Conservation (phyloP, 2,888 invertebrate genomes). For the Physocephala rufipes region DNA sequence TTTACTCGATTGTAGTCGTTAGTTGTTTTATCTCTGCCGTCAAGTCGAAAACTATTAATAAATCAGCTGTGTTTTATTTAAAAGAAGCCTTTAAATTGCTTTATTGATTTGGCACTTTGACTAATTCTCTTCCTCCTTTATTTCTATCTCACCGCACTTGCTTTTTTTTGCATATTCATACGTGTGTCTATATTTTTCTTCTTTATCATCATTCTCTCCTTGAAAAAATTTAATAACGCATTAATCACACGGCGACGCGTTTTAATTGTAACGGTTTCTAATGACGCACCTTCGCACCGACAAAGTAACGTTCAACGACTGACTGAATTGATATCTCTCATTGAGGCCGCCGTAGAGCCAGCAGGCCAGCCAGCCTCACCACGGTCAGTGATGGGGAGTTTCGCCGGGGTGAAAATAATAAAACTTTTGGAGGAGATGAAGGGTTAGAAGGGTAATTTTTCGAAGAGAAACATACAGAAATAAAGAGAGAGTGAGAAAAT, state of each 20-base stretch:
- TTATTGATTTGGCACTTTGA: not conserved
- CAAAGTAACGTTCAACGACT: slow-evolving; percentile 29
- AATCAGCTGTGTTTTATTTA: not conserved
- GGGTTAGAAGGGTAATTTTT: not conserved
- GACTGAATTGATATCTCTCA: slow-evolving; percentile 28
- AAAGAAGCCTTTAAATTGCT: not conserved
- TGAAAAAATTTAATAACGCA: not conserved
- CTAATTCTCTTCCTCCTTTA: not conserved
- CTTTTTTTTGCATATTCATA: not conserved
- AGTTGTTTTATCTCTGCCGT: too few species aligned
- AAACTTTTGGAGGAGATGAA: not conserved
- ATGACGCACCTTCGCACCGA: slow-evolving; percentile 27
- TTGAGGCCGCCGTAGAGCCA: slow-evolving; percentile 15
- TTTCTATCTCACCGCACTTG: slow-evolving; percentile 4
- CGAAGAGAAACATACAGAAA: not conserved
- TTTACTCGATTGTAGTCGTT: too few species aligned
- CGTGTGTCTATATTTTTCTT: not conserved
- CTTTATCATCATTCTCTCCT: not conserved
- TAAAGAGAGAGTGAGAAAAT: not conserved
- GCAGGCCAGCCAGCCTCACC: too few species aligned
- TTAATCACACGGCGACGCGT: slow-evolving; percentile 6
- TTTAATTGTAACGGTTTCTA: slow-evolving; percentile 9
- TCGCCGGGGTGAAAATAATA: not conserved
- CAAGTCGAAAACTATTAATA: not conserved
- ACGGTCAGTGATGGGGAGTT: not conserved